phyloP scores from a whole-genome alignment of 1,140 invertebrate species.

The Lepidurus arcticus region DNA sequence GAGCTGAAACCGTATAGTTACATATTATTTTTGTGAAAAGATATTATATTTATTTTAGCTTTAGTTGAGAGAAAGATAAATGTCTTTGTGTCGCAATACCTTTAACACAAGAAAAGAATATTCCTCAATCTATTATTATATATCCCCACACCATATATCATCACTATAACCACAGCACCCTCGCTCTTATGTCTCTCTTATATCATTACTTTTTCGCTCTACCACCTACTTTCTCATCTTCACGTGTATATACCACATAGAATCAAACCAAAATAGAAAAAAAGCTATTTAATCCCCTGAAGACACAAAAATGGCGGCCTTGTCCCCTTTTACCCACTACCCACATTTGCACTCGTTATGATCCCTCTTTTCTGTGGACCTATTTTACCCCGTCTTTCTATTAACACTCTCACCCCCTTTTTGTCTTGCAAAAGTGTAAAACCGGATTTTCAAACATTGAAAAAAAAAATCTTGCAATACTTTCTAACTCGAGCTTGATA shows the following conservation, averaged over 20 bases:
- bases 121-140: neutral
- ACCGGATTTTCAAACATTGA: neutral
- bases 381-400: neutral
- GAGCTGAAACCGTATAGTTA: no score
- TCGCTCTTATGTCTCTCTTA: neutral
- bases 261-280: neutral
- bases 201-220: neutral
- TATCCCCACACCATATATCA: neutral
- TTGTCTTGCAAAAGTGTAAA: neutral
- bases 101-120: neutral
- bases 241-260: neutral
- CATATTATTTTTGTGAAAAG: no score
- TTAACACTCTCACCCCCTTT: neutral
- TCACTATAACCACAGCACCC: neutral
- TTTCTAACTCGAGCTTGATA: neutral
- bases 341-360: neutral
- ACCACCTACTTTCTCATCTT: neutral
- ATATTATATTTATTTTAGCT: no score
- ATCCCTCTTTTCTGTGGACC: neutral
- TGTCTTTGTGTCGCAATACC: conserved; percentile 23
- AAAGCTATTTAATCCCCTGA: neutral
- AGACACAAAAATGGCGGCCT: neutral
- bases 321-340: neutral
- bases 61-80: neutral
- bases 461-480: neutral